Evolutionary conservation across 2,113 vertebrate species (phyloP), one percentile per base, ranked within the genome.

Genomic region (Salvelinus namaycush): DNA sequence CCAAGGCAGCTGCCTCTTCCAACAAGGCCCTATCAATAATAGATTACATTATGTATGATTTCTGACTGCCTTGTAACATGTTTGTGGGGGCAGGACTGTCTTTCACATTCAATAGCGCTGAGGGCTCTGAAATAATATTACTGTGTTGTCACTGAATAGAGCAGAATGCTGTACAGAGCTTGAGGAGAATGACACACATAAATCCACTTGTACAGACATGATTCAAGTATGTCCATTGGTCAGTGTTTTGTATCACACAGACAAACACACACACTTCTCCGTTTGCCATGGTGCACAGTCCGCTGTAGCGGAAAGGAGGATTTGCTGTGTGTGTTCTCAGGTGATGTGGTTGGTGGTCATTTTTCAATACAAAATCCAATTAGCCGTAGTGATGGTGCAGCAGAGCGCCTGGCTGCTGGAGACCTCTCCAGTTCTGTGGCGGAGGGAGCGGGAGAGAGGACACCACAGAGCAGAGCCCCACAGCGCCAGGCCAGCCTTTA

Each of bases 341-440:
- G 79, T 83, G 84, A 87, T 86, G 84, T 77, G 80, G 85, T 86
- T 86, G 78, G 85, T 89, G 89, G 92, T 89, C 89, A 93, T 92
- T 92, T 93, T 91, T 90, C 84, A 87, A 91, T 90, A 92, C 89
- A 88, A 92, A 92, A 93, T 94, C 91, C 92, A 93, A 93, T 94
- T 93, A 94, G 89, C 83, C 83, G 74, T 84, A 91, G 87, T 92
- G 89, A 93, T 87, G 81, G 85, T 81, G 85, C 57, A 82, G 85
- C 76, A 62, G 79, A 85, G 85, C 79, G 73, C 81, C 76, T 77
- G 89, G 82, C 91, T 82, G 88, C 87, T 91, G 91, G 91, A 93
- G 90, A 88, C 89, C 92, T 89, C 92, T 92, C 84, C 75, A 93
- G 83, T 79, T 83, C 84, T 82, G 81, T 79, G 88, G 86, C 75